Conservation (phyloP, 1,140 invertebrate genomes). For the Lepidurus apus region DNA sequence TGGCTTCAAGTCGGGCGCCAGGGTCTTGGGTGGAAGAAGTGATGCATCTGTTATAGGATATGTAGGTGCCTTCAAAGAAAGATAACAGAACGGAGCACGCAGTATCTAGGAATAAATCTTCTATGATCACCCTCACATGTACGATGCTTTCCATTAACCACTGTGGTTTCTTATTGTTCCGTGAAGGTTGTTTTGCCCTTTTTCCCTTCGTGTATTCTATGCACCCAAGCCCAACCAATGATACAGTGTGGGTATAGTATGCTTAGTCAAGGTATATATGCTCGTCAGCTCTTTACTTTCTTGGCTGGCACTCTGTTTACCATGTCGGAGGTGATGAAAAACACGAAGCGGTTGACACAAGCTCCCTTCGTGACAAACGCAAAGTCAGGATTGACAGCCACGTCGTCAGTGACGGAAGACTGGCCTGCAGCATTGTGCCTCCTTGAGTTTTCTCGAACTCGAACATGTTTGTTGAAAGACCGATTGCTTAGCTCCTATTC, state of each 20-base stretch:
- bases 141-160: too few species aligned
- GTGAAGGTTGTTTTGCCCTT: too few species aligned
- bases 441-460: too few species aligned
- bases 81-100: too few species aligned
- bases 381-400: background rate
- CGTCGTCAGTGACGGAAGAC: conserved; percentile 10
- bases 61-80: background rate
- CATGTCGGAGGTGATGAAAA: conserved; percentile 18
- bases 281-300: background rate
- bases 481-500: background rate
- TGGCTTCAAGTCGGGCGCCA: conserved; percentile 7
- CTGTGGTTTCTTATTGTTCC: too few species aligned
- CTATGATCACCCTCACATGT: too few species aligned
- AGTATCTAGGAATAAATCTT: too few species aligned
- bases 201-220: too few species aligned
- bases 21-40: background rate
- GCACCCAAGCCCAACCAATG: too few species aligned
- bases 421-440: background rate
- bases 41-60: conserved; percentile 3
- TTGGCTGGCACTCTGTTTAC: conserved; percentile 9
- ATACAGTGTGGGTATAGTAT: too few species aligned
- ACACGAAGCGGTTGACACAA: conserved; percentile 6
- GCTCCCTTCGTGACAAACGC: background rate
- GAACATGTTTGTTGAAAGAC: too few species aligned
- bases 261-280: too few species aligned